These are phyloP conservation scores for Sceloporus tristichus DNA, from an alignment of 2,113 vertebrate genomes.

Conservation along the genomic window DNA sequence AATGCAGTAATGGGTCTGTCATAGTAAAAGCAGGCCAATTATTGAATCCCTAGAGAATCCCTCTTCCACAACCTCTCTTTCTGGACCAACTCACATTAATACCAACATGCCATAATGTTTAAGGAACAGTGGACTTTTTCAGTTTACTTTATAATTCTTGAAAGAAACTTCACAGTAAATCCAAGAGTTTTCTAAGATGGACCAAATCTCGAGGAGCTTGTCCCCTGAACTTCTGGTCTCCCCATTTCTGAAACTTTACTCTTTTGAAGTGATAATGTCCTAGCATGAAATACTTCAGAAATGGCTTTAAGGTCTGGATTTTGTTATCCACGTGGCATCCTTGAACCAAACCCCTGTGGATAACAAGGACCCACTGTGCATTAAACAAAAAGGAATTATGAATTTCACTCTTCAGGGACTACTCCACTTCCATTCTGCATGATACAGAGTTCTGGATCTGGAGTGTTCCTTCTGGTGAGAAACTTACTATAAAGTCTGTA, in stretches of 20 bases:
- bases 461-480: background rate
- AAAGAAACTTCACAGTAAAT: background rate
- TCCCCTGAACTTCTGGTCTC: background rate
- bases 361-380: no score
- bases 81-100: no score
- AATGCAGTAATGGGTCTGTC: background rate
- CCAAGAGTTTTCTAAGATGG: background rate
- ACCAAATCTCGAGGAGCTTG: background rate
- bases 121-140: background rate
- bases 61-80: background rate
- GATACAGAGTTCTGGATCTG: background rate
- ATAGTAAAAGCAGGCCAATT: no score
- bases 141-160: background rate
- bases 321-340: no score
- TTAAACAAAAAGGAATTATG: no score
- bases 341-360: no score
- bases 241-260: background rate
- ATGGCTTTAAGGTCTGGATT: background rate
- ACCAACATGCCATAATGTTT: background rate
- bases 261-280: background rate
- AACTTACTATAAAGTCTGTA: background rate
- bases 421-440: background rate
- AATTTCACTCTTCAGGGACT: background rate
- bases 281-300: background rate
- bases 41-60: background rate